These are phyloP conservation scores for Nettapus auritus DNA, from an alignment of 2,113 vertebrate genomes.

Conservation along the genomic window DNA sequence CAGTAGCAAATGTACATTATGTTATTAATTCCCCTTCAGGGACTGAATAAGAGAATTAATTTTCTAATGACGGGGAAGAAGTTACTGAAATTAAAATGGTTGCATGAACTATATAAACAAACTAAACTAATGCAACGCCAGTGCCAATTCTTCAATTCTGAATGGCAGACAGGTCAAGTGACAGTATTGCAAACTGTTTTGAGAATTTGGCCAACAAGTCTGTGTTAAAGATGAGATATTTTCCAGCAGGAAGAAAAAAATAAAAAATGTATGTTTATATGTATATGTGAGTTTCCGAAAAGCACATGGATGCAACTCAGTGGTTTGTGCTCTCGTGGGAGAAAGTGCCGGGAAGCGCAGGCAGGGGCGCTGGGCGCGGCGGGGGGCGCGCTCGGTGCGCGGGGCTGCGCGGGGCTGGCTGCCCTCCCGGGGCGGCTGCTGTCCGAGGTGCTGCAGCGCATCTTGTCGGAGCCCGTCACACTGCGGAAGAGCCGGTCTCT, in stretches of 20 bases:
- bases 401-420: no score
- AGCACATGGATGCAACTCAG: no score
- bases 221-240: not conserved
- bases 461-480: rapidly evolving
- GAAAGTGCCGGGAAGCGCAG: no score
- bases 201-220: constrained; percentile 20
- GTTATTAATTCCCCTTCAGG: not conserved
- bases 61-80: not conserved
- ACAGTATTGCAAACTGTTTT: not conserved
- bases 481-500: rapidly evolving
- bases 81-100: not conserved
- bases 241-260: not conserved
- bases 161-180: not conserved
- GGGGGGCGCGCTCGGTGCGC: no score
- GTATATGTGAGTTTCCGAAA: no score
- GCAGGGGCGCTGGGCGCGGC: rapidly evolving
- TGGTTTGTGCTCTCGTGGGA: no score
- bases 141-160: rapidly evolving
- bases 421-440: not conserved
- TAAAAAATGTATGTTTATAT: no score
- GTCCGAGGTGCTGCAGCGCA: not conserved
- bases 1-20: not conserved
- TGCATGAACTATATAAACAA: not conserved
- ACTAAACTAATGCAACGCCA: not conserved
- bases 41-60: not conserved